Conservation (phyloP, 1,140 invertebrate species). For the Drosophila bifasciata region DNA sequence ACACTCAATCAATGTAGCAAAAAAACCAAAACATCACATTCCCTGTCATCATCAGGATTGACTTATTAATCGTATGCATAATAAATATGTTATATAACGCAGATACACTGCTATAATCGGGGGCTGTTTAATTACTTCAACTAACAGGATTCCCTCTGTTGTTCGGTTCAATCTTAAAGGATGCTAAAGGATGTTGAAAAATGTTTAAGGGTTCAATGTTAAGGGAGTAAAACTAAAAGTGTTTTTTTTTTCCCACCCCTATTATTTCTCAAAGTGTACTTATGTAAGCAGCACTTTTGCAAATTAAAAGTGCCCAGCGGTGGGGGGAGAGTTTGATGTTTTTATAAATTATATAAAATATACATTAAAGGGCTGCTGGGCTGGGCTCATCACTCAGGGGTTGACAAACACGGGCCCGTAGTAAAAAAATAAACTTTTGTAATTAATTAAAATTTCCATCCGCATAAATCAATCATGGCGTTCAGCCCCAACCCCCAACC, state of each 20-base stretch:
- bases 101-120: too few relatives aligned
- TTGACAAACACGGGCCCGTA: constrained; percentile 41
- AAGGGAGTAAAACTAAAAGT: too few relatives aligned
- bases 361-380: constrained; percentile 52
- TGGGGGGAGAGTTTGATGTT: constrained; percentile 41
- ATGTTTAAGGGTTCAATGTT: too few relatives aligned
- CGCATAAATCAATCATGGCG: constrained; percentile 72
- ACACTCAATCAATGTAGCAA: constrained; percentile 64
- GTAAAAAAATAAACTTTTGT: constrained; percentile 70
- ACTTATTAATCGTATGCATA: constrained; percentile 67
- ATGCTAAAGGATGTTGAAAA: too few relatives aligned
- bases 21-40: constrained; percentile 41
- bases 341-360: constrained; percentile 75
- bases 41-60: constrained; percentile 62
- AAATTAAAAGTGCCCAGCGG: constrained; percentile 53
- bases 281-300: constrained; percentile 50
- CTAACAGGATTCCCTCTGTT: too few relatives aligned
- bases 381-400: constrained; percentile 63
- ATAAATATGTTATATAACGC: constrained; percentile 11
- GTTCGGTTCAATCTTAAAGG: too few relatives aligned
- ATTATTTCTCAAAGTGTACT: not conserved
- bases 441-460: constrained; percentile 77
- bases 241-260: too few relatives aligned
- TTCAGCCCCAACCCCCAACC: not conserved
- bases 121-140: not conserved